Percentiles rank a stretch among this genome's conserved stretches.
Conservation (phyloP, 1,140 invertebrate species). For the Bemisia tabaci region DNA sequence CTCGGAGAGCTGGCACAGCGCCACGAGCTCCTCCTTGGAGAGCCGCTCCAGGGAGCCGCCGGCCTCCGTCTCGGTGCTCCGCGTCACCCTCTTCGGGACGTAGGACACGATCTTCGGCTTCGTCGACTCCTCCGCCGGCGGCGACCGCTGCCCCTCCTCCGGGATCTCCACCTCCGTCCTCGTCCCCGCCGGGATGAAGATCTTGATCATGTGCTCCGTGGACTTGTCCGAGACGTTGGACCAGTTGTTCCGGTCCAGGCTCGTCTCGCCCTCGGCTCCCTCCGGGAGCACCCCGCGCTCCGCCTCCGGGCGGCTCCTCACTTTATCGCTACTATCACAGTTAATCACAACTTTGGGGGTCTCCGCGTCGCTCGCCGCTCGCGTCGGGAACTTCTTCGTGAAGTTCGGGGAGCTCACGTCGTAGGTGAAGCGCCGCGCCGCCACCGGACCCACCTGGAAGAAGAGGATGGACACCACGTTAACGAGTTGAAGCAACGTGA, state of each 20-base stretch:
- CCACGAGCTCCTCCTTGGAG: slow-evolving; percentile 17
- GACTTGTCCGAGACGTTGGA: slow-evolving; percentile 9
- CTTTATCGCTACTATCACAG: neutral
- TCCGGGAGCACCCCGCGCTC: slow-evolving; percentile 6
- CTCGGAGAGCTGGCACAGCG: slow-evolving; percentile 18
- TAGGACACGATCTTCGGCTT: neutral
- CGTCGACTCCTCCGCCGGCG: slow-evolving; percentile 5
- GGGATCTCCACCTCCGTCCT: slow-evolving; percentile 1
- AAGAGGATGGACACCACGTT: too few species aligned
- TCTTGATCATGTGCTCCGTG: slow-evolving; percentile 16
- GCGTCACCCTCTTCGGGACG: slow-evolving; percentile 6
- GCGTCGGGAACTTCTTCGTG: neutral
- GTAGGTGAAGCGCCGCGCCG: slow-evolving; percentile 9
- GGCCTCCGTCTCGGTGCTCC: slow-evolving; percentile 9
- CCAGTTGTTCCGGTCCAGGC: slow-evolving; percentile 7
- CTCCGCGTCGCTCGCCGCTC: slow-evolving; percentile 4
- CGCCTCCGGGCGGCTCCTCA: neutral
- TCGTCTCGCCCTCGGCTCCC: too few species aligned
- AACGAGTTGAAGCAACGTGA: too few species aligned
- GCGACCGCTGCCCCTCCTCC: too few species aligned
- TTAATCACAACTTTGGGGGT: slow-evolving; percentile 11
- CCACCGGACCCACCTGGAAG: too few species aligned
- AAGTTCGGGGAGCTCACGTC: slow-evolving; percentile 6
- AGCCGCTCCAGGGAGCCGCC: slow-evolving; percentile 15
- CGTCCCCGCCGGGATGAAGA: slow-evolving; percentile 15